Conservation (phyloP, 2,113 vertebrate genomes). For the Plestiodon gilberti region DNA sequence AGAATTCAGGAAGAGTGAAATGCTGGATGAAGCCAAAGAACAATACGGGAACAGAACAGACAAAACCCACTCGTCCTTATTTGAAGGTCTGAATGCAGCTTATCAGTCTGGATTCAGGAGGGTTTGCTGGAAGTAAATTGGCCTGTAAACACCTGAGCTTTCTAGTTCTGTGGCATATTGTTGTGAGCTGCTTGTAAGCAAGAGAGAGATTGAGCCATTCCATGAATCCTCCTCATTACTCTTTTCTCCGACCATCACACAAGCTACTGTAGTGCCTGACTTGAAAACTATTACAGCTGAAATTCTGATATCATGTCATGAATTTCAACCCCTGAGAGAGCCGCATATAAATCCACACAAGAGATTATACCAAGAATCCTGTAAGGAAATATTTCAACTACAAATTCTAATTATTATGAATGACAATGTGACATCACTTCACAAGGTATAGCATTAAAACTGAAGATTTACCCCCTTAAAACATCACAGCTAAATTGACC, state of each 20-base stretch:
- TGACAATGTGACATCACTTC: not conserved
- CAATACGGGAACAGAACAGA: too few species aligned
- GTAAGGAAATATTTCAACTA: not conserved
- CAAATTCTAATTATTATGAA: not conserved
- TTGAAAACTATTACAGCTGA: not conserved
- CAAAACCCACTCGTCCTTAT: not conserved
- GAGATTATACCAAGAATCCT: not conserved
- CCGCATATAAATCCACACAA: not conserved
- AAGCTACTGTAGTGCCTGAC: not conserved
- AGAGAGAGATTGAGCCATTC: not conserved
- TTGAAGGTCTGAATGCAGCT: not conserved
- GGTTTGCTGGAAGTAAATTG: not conserved
- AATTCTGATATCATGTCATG: not conserved
- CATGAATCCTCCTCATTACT: not conserved
- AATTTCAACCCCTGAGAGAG: not conserved
- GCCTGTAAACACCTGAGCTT: not conserved
- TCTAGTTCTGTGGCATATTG: not conserved
- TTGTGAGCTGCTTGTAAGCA: not conserved
- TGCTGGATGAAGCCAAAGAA: too few species aligned
- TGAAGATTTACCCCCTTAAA: not conserved
- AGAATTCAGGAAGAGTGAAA: too few species aligned
- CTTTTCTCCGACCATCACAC: not conserved
- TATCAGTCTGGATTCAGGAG: not conserved
- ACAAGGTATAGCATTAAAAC: not conserved
- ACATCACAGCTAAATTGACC: not conserved